Base-by-base conservation (phyloP, 2,797 vertebrate genomes). In the Orestias chungarensis region DNA sequence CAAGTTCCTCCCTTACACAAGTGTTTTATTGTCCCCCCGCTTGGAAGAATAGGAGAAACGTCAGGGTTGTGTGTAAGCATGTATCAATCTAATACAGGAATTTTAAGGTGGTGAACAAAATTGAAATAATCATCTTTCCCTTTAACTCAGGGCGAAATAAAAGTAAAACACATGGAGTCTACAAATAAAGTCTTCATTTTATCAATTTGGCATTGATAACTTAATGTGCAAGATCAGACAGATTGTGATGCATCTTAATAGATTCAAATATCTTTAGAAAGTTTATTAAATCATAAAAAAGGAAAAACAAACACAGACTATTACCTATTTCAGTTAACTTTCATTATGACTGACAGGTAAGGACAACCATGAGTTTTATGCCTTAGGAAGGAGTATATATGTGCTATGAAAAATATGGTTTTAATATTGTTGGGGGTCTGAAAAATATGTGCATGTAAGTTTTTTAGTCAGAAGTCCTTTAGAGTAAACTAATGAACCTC, bases 1-100 rank as follows among this genome's bases (percentile, higher is more conserved):
- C 62, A 71, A 43, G 49, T 73, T 52, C 59, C 68, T 62, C 33
- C 47, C 62, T 9, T 57, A 47, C 12, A 49, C 4, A 79, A 62
- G 71, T 44, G 20, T 38, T 3, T 9, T 43, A 43, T 14, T 20
- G 50, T 31, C 33, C 44, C 9, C 9, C 18, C 18, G 38, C 42
- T 52, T 75, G 47, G 3, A 68, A 42, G 46, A 70, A n/a, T 27
- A 44, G 15, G 43, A n/a, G 15, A 3, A 62, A 42, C 25, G 23
- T 12, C 23, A 15, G 23, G 12, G 3, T n/a, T n/a, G n/a, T n/a
- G n/a, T n/a, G n/a, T 7, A 3, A 33, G 0, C 0, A 12, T 20
- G 66, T 23, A 4, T 64, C 25, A 18, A 29, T 65, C 54, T 42
- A 40, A 42, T 25, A 62, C 6, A 1, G 2, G 11, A 9, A 25